Evolutionary conservation across 2,888 invertebrate genomes (phyloP).

Genomic region (Euzophera pinguis): DNA sequence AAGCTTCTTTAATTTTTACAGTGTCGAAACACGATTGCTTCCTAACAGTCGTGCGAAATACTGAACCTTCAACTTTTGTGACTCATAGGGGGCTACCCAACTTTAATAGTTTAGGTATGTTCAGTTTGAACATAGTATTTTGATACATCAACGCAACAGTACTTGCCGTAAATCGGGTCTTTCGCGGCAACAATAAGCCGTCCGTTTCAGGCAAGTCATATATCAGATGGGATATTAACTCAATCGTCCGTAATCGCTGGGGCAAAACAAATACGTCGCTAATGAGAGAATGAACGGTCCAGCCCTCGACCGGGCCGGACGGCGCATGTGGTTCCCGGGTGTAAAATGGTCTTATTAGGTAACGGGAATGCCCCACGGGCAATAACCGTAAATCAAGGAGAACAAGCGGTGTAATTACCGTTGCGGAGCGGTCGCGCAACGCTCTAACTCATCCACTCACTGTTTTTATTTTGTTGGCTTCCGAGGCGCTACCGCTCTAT

Average conservation of each 20-base stretch:
- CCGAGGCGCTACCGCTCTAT: slow-evolving; percentile 69
- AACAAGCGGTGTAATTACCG: slow-evolving; percentile 81
- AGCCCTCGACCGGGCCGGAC: slow-evolving; percentile 44
- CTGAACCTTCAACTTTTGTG: neutral
- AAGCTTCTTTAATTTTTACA: slow-evolving; percentile 45
- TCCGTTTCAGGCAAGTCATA: slow-evolving; percentile 57
- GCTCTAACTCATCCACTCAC: slow-evolving; percentile 76
- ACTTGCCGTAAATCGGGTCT: slow-evolving; percentile 36
- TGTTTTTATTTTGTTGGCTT: slow-evolving; percentile 77
- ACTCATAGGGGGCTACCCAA: slow-evolving; percentile 12
- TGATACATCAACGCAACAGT: neutral
- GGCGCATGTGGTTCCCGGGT: slow-evolving; percentile 73
- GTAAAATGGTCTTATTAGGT: slow-evolving; percentile 79
- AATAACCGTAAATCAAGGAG: slow-evolving; percentile 81
- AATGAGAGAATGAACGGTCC: slow-evolving; percentile 72
- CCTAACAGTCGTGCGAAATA: neutral
- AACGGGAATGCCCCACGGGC: slow-evolving; percentile 78
- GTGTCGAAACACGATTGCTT: slow-evolving; percentile 23
- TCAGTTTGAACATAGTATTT: neutral
- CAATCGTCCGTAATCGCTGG: slow-evolving; percentile 66
- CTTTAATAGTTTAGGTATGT: neutral
- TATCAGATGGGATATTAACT: slow-evolving; percentile 70
- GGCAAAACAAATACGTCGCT: slow-evolving; percentile 72
- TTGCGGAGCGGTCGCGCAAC: slow-evolving; percentile 72
- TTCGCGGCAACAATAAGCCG: slow-evolving; percentile 40